Evolutionary conservation across 2,888 invertebrate genomes (phyloP).

Genomic region (Callyntrura guangdongensis): DNA sequence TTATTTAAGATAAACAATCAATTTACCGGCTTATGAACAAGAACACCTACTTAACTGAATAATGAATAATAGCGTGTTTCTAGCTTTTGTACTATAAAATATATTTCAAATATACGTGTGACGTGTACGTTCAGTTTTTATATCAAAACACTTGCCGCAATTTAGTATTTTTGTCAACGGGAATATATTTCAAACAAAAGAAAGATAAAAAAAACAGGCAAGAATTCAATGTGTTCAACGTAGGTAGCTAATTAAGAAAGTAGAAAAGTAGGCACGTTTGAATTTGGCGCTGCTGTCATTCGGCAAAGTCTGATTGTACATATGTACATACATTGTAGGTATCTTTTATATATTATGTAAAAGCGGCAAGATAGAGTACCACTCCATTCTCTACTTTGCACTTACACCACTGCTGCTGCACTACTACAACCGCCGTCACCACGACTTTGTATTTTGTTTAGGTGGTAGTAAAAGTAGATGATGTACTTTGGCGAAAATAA

Average conservation of each 20-base stretch:
- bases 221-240: neutral
- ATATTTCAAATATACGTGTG: no score
- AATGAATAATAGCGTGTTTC: no score
- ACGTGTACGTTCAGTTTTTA: no score
- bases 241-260: neutral
- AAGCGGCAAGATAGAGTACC: neutral
- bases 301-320: neutral
- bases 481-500: constrained; percentile 76
- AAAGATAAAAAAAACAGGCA: no score
- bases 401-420: neutral
- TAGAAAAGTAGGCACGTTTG: neutral
- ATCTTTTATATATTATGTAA: neutral
- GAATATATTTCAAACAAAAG: no score
- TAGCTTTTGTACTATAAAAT: no score
- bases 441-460: constrained; percentile 13
- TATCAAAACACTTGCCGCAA: no score
- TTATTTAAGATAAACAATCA: no score
- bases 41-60: no score
- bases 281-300: no score
- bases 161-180: no score
- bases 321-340: neutral
- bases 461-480: constrained; percentile 72
- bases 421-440: neutral
- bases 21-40: no score
- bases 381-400: neutral